phyloP scores from a whole-genome alignment of 2,888 invertebrate species.

The Hoplodrina blanda region DNA sequence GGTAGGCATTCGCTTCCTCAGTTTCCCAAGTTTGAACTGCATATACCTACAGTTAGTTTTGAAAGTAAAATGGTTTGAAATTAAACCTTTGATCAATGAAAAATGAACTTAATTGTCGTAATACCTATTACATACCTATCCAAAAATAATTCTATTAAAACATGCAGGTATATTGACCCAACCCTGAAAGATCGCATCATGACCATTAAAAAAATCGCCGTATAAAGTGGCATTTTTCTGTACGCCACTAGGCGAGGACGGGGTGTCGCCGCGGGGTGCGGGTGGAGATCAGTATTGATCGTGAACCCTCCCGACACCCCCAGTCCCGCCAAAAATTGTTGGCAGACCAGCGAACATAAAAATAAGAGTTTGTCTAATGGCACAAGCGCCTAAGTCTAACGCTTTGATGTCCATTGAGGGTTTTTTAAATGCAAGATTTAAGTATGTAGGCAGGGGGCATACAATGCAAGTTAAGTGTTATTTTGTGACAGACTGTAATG shows the following conservation, averaged over 20 bases:
- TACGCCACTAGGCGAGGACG: slow-evolving; percentile 56
- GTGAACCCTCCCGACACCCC: slow-evolving; percentile 65
- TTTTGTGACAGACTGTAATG: background rate
- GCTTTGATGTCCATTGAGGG: background rate
- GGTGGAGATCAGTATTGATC: slow-evolving; percentile 77
- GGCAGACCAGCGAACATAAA: slow-evolving; percentile 54
- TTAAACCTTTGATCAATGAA: background rate
- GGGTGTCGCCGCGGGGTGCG: slow-evolving; percentile 65
- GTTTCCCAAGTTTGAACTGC: no score
- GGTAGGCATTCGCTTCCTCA: no score
- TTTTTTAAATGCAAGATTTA: background rate
- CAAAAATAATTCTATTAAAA: background rate
- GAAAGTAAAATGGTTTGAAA: no score
- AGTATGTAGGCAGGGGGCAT: no score
- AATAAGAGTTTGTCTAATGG: slow-evolving; percentile 41
- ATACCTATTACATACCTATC: no score
- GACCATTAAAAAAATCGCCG: slow-evolving; percentile 19
- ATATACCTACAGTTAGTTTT: no score
- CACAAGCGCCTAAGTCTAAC: background rate
- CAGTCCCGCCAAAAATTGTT: slow-evolving; percentile 65
- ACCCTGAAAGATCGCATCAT: slow-evolving; percentile 2
- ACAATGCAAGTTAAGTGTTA: background rate
- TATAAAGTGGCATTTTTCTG: slow-evolving; percentile 68
- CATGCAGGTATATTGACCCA: background rate
- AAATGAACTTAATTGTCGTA: background rate